Evolutionary conservation across 2,797 vertebrate species (phyloP).

Genomic region (Delichon dasypus): DNA sequence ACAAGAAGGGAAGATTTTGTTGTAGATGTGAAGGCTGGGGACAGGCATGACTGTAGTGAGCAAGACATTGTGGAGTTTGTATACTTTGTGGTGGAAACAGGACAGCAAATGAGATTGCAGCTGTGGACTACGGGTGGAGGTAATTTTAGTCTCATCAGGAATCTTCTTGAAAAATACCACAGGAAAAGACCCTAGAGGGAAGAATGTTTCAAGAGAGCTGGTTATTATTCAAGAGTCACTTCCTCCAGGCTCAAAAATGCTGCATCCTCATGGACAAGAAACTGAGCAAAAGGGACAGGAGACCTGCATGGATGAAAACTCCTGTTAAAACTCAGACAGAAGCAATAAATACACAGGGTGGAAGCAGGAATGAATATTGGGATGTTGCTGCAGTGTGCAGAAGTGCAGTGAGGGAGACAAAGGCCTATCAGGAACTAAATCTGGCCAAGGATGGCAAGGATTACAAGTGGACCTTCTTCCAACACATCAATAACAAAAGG

Average conservation of each 20-base stretch:
- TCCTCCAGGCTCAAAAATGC: not conserved
- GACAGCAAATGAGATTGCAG: not conserved
- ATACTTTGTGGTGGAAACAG: not conserved
- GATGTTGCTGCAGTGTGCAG: not conserved
- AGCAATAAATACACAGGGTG: not conserved
- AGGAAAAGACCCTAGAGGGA: not conserved
- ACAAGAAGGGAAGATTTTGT: not conserved
- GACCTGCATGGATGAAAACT: not conserved
- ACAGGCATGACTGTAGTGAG: not conserved
- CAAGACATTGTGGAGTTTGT: too few relatives aligned
- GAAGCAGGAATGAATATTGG: not conserved
- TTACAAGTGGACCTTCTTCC: not conserved
- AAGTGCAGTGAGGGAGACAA: not conserved
- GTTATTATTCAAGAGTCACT: not conserved
- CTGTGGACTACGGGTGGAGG: accelerated
- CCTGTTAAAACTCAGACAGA: not conserved
- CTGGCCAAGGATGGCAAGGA: not conserved
- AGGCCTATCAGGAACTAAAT: not conserved
- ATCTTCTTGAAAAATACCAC: not conserved
- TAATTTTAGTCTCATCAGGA: accelerated
- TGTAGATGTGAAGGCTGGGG: not conserved
- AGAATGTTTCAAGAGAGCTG: not conserved
- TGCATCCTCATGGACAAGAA: not conserved
- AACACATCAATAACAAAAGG: not conserved
- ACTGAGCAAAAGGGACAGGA: not conserved